Conservation (phyloP, 2,888 invertebrate species). For the Octodonta nipae region DNA sequence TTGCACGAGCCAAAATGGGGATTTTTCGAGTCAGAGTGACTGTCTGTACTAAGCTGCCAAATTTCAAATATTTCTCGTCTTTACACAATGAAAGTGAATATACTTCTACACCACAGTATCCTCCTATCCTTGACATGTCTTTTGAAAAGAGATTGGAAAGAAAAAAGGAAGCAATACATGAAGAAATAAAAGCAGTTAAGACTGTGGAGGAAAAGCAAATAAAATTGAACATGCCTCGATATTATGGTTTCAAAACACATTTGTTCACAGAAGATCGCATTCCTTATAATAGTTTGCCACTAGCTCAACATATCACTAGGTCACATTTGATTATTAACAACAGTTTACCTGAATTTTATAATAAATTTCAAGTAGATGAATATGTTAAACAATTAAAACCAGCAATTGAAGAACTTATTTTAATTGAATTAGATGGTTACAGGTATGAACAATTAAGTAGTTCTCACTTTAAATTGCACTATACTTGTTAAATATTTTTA, state of each 20-base stretch:
- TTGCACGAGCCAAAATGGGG: too few species aligned
- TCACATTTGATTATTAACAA: constrained; percentile 52
- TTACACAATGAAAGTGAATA: constrained; percentile 28
- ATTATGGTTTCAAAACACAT: constrained; percentile 61
- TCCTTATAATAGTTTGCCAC: constrained; percentile 55
- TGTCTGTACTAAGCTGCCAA: too few species aligned
- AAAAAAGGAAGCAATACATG: constrained; percentile 34
- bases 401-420: constrained; percentile 49
- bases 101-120: constrained; percentile 38
- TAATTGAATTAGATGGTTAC: constrained; percentile 45
- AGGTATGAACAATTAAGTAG: too few species aligned
- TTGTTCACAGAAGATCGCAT: constrained; percentile 46
- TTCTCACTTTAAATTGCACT: too few species aligned
- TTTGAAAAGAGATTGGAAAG: constrained; percentile 38
- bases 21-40: too few species aligned
- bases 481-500: too few species aligned
- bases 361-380: constrained; percentile 30
- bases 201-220: constrained; percentile 77
- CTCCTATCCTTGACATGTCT: constrained; percentile 50
- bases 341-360: constrained; percentile 47
- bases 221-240: constrained; percentile 67
- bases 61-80: too few species aligned
- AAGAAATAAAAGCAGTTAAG: constrained; percentile 47
- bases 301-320: constrained; percentile 64
- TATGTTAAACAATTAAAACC: constrained; percentile 41